These are phyloP conservation scores for Hydrochoerus hydrochaeris DNA, from an alignment of 2,113 vertebrate genomes.

Conservation along the genomic window DNA sequence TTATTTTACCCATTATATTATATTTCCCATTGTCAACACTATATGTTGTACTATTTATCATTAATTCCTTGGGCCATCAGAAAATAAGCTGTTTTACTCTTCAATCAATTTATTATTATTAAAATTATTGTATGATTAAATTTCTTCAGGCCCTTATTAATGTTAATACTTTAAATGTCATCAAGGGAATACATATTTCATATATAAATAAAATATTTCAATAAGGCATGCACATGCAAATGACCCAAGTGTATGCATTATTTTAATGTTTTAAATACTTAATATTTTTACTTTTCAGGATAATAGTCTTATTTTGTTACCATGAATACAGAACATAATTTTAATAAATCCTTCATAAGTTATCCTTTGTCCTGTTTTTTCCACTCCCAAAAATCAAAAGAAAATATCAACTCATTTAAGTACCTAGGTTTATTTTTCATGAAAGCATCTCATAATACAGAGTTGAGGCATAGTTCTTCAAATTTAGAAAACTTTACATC, in stretches of 20 bases:
- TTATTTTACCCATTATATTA: neutral
- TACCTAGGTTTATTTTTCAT: neutral
- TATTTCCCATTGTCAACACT: neutral
- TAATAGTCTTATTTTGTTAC: neutral
- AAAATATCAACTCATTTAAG: neutral
- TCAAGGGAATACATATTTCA: neutral
- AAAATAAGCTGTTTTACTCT: neutral
- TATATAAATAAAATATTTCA: neutral
- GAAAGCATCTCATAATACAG: neutral
- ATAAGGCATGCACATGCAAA: neutral
- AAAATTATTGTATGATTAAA: neutral
- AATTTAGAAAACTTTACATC: neutral
- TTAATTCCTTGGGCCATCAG: neutral
- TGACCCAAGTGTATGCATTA: accelerated
- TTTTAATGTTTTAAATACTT: neutral
- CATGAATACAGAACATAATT: neutral
- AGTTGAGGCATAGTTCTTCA: neutral
- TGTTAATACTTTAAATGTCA: neutral
- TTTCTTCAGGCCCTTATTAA: neutral
- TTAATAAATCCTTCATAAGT: neutral
- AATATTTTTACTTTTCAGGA: neutral
- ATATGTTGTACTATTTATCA: neutral
- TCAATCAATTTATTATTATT: neutral
- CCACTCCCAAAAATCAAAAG: neutral
- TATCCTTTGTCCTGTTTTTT: neutral